Evolutionary conservation across 30 jellyfish, hydroid and myxozoan genomes (phyloP).

Genomic region (Aurelia aurita): DNA sequence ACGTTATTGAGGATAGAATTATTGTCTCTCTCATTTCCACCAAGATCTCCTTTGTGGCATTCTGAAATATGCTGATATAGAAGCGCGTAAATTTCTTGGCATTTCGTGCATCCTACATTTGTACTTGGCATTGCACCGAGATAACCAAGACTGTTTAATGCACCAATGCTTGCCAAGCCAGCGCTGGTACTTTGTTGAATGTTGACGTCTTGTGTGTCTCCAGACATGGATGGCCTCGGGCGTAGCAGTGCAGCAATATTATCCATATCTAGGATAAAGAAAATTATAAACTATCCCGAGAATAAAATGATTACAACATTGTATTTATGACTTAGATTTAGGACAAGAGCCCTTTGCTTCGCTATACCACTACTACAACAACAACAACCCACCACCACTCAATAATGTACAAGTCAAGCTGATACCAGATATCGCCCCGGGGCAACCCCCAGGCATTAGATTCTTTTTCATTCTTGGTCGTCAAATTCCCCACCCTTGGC

Average conservation of each 20-base stretch:
- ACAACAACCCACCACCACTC: no score
- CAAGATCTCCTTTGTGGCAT: slow-evolving; percentile 41
- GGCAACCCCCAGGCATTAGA: no score
- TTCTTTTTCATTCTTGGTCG: no score
- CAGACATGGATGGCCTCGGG: slow-evolving; percentile 20
- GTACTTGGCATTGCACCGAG: slow-evolving; percentile 3
- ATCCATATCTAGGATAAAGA: slow-evolving; percentile 16
- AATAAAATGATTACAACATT: no score
- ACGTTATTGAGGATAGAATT: slow-evolving; percentile 60
- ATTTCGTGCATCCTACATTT: slow-evolving; percentile 57
- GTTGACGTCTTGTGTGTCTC: slow-evolving; percentile 8
- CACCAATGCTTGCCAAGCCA: slow-evolving; percentile 13
- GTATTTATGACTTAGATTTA: no score
- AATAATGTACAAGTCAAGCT: no score
- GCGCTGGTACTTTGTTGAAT: slow-evolving; percentile 1
- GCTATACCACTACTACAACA: no score
- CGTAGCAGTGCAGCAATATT: slow-evolving; percentile 43
- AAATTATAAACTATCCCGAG: no score
- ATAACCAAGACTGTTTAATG: slow-evolving; percentile 23
- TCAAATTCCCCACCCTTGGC: no score
- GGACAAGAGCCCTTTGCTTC: no score
- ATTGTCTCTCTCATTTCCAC: slow-evolving; percentile 63
- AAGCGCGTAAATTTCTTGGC: slow-evolving; percentile 76
- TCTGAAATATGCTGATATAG: slow-evolving; percentile 72
- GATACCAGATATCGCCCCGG: no score